These are phyloP conservation scores for Andricus curvator DNA, from an alignment of 2,888 invertebrate genomes.

Conservation along the genomic window DNA sequence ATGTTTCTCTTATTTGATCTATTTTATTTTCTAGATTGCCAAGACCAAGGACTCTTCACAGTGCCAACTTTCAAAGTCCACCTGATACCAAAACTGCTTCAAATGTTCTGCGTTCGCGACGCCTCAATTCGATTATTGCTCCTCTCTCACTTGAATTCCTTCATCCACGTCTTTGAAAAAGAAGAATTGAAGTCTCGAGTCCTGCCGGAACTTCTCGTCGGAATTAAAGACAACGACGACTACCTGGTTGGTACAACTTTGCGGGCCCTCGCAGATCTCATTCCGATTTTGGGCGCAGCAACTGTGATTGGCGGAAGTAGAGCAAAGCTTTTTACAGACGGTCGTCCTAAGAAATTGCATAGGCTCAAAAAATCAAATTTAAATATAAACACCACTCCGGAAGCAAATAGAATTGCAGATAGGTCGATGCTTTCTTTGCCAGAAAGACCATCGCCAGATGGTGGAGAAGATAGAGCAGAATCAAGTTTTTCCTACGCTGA, in stretches of 20 bases:
- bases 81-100: constrained; percentile 87
- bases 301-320: constrained; percentile 90
- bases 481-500: constrained; percentile 75
- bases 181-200: constrained; percentile 88
- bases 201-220: constrained; percentile 92
- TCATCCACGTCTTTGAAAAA: constrained; percentile 86
- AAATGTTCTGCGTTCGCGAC: constrained; percentile 92
- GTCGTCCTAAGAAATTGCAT: constrained; percentile 83
- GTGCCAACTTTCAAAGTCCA: constrained; percentile 85
- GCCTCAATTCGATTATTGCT: constrained; percentile 89
- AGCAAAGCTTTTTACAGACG: constrained; percentile 90
- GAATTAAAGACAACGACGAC: constrained; percentile 93
- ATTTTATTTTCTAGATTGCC: constrained; percentile 66
- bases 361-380: constrained; percentile 56
- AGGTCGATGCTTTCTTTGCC: constrained; percentile 78
- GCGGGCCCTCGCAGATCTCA: constrained; percentile 89
- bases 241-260: constrained; percentile 90
- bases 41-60: constrained; percentile 83
- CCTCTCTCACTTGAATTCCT: constrained; percentile 88
- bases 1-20: neutral
- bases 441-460: constrained; percentile 90
- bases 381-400: neutral
- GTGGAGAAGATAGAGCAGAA: constrained; percentile 85
- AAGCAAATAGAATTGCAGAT: constrained; percentile 4
- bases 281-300: constrained; percentile 91